Conservation (phyloP, 30 jellyfish, hydroid and myxozoan species). For the Pseudorhiza aurosa region DNA sequence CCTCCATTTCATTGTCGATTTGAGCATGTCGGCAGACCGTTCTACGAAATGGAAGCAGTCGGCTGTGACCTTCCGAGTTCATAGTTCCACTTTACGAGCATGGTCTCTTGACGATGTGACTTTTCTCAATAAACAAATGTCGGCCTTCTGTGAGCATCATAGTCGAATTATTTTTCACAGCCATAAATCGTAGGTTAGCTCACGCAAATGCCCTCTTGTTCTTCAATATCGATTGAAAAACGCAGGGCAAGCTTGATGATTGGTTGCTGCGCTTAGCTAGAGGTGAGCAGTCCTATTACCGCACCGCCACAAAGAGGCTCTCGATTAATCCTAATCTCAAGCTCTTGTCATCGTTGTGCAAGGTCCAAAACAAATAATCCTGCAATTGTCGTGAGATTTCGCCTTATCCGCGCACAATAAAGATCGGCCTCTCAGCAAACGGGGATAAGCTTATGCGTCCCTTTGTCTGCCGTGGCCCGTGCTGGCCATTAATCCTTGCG, state of each 20-base stretch:
- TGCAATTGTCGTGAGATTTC: constrained; percentile 34
- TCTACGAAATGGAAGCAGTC: background rate
- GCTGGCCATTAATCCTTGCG: constrained; percentile 55
- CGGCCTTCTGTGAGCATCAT: constrained; percentile 48
- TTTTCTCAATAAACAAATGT: constrained; percentile 37
- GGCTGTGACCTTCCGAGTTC: background rate
- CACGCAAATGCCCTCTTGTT: constrained; percentile 35
- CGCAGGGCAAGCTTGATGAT: constrained; percentile 49
- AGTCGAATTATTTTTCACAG: constrained; percentile 50
- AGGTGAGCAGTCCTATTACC: constrained; percentile 30
- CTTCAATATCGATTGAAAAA: constrained; percentile 33
- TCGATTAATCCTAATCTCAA: constrained; percentile 56
- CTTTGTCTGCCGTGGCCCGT: constrained; percentile 36
- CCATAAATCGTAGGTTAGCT: constrained; percentile 19
- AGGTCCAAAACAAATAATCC: constrained; percentile 74
- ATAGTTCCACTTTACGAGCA: background rate
- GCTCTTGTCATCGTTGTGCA: constrained; percentile 70
- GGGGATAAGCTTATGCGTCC: constrained; percentile 38
- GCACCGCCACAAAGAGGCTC: constrained; percentile 56
- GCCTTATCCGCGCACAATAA: constrained; percentile 34
- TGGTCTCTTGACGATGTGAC: constrained; percentile 7
- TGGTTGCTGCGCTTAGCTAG: constrained; percentile 48
- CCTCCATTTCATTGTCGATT: too few relatives aligned
- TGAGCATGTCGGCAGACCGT: background rate
- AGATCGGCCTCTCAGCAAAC: constrained; percentile 58